Base-by-base conservation (phyloP, 2,113 vertebrate species). In the Colistium nudipinnis region DNA sequence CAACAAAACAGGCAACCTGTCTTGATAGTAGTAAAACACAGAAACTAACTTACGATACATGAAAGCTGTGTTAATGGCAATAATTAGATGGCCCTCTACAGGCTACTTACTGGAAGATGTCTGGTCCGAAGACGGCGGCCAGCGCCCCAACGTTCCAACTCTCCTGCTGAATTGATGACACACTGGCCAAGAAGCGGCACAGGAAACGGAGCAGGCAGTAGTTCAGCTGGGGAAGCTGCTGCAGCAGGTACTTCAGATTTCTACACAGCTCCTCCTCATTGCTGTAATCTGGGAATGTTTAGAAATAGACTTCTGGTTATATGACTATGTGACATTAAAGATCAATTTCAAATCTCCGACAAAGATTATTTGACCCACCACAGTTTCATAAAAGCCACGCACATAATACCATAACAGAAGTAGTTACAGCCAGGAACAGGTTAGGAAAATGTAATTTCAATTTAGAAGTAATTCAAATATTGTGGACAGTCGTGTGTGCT, bases 191-290 rank as follows among this genome's bases (percentile, higher is more conserved):
- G 93, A 98, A 99, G 84, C 96, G 95, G 90, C 96, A 98, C 74
- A 99, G 93, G 91, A 98, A 99, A 69, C 97, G 96, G 78, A 99
- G 94, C 86, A 99, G 93, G 88, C 94, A 94, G 79, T 97, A 98
- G 94, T 97, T 98, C 89, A 97, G 89, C 92, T 95, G 95, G 54
- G 97, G 97, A 91, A 99, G 95, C 92, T 98, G 96, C 91, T 98
- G 96, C 89, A 99, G 95, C 87, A 96, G 92, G 93, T 96, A 97
- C 89, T 95, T 97, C 92, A 99, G 81, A 90, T 96, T 96, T 92
- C 95, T 94, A 89, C 92, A 93, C 91, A 97, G 92, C 88, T 98
- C 96, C 86, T 98, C 96, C 91, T 99, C 96, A n/a, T 92, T 95
- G 91, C 93, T 95, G 93, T 95, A 93, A 90, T 96, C 97, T 99